Conservation (phyloP, 2,797 vertebrate genomes). For the Alosa sapidissima region DNA sequence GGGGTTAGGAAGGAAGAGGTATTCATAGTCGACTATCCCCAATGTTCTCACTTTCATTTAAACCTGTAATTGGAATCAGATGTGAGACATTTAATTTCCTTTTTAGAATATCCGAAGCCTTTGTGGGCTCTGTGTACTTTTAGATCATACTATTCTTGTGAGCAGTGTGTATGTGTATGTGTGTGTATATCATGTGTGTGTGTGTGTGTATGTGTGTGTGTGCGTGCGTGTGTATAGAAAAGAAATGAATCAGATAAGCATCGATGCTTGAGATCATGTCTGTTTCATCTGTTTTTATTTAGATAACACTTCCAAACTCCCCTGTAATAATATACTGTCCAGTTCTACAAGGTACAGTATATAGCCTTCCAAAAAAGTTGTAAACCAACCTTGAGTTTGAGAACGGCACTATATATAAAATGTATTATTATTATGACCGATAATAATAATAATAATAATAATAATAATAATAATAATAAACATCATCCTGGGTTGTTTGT, state of each 20-base stretch:
- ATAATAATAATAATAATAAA: too few species aligned
- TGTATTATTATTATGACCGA: too few species aligned
- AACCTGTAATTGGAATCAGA: background rate
- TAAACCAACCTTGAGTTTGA: too few species aligned
- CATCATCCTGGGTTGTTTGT: too few species aligned
- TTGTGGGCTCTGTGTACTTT: background rate
- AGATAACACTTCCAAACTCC: background rate
- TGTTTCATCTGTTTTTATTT: background rate
- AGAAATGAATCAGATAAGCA: background rate
- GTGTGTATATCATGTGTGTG: background rate
- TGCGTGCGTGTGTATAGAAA: background rate
- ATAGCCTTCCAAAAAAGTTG: too few species aligned
- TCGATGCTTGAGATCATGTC: background rate
- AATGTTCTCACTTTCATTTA: background rate
- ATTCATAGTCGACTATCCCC: background rate
- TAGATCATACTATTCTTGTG: background rate
- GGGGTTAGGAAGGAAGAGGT: background rate
- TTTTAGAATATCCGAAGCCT: background rate
- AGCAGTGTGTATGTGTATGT: background rate
- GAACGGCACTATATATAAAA: too few species aligned
- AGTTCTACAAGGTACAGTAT: too few species aligned
- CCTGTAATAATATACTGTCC: too few species aligned
- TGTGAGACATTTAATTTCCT: background rate
- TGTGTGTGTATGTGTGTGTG: constrained; percentile 4
- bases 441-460: too few species aligned